These are phyloP conservation scores for Temnothorax unifasciatus DNA, from an alignment of 2,888 invertebrate species.

Conservation along the genomic window DNA sequence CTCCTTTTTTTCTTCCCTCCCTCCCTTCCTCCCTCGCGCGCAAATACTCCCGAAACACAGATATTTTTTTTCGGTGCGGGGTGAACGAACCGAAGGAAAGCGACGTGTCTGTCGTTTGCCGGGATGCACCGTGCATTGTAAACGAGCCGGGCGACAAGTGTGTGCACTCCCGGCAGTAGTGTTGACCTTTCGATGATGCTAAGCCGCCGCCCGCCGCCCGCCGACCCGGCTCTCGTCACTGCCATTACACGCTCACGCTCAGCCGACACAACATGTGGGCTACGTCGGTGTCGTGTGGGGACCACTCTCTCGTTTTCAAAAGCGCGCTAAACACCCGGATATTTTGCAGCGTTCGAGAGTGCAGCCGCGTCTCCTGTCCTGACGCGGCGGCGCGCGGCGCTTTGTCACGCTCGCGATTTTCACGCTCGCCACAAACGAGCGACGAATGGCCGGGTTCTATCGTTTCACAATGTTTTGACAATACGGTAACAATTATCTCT, in stretches of 20 bases:
- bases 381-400: background rate
- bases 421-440: constrained; percentile 43
- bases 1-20: background rate
- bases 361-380: background rate
- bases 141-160: constrained; percentile 82
- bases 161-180: constrained; percentile 77
- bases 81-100: constrained; percentile 81
- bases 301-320: constrained; percentile 44
- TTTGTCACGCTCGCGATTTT: constrained; percentile 47
- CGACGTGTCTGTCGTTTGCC: constrained; percentile 75
- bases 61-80: constrained; percentile 71
- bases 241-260: constrained; percentile 57
- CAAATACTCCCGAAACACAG: constrained; percentile 73
- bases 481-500: constrained; percentile 53
- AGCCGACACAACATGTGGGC: constrained; percentile 48
- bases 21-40: background rate
- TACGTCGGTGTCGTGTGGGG: constrained; percentile 2
- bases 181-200: constrained; percentile 80
- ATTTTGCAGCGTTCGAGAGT: constrained; percentile 41
- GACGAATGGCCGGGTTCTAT: constrained; percentile 9
- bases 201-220: constrained; percentile 63
- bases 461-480: constrained; percentile 42
- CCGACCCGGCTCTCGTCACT: constrained; percentile 61
- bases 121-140: constrained; percentile 83
- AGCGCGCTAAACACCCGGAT: constrained; percentile 52